A percentile compares a stretch with the other conserved stretches of the same genome.
Conservation (phyloP, 2,888 invertebrate species). For the Brachynemurus nebulosus region DNA sequence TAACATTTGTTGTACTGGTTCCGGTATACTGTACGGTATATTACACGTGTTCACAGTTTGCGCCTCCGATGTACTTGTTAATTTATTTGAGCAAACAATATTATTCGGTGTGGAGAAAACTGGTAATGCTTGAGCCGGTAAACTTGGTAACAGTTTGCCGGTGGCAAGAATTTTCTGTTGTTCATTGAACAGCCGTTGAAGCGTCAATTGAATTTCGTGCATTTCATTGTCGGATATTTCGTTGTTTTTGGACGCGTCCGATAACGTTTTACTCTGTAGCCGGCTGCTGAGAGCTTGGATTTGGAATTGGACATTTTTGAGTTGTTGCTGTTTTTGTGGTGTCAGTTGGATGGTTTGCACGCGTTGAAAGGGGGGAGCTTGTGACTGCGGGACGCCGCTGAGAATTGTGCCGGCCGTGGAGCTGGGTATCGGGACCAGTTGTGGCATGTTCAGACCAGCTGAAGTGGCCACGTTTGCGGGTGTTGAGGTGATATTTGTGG, state of each 20-base stretch:
- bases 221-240: slow-evolving; percentile 29
- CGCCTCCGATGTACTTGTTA: too few species aligned
- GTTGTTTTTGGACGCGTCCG: slow-evolving; percentile 23
- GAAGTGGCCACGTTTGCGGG: too few species aligned
- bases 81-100: too few species aligned
- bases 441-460: slow-evolving; percentile 17
- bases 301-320: slow-evolving; percentile 51
- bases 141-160: slow-evolving; percentile 51
- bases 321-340: slow-evolving; percentile 52
- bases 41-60: too few species aligned
- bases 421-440: slow-evolving; percentile 20
- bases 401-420: slow-evolving; percentile 16
- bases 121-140: slow-evolving; percentile 24
- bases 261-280: slow-evolving; percentile 32
- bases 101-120: slow-evolving; percentile 26
- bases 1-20: too few species aligned
- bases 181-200: slow-evolving; percentile 48
- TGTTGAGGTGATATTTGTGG: too few species aligned
- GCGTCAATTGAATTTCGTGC: slow-evolving; percentile 37
- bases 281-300: slow-evolving; percentile 48
- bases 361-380: slow-evolving; percentile 30
- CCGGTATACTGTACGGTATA: too few species aligned
- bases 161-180: slow-evolving; percentile 57
- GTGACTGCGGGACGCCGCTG: not conserved
- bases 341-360: slow-evolving; percentile 62